phyloP scores from a whole-genome alignment of 35 echinoderm and acorn worm species.

The Lytechinus variegatus region DNA sequence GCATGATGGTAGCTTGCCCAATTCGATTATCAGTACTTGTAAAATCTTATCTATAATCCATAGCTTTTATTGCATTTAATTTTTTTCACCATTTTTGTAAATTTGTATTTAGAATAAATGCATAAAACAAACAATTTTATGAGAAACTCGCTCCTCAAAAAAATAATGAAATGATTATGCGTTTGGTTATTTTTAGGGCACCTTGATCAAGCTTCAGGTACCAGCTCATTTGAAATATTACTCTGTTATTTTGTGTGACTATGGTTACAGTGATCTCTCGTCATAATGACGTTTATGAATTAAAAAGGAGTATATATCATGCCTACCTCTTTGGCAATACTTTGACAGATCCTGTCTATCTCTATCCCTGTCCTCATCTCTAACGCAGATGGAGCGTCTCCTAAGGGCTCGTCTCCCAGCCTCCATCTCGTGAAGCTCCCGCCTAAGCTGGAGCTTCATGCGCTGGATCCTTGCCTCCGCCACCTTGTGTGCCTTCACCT shows the following conservation, averaged over 20 bases:
- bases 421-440: conserved; percentile 83
- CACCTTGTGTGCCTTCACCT: conserved; percentile 32
- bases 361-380: conserved; percentile 47
- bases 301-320: neutral
- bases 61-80: neutral
- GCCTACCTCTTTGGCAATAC: conserved; percentile 45
- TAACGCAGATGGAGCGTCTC: conserved; percentile 65
- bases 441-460: conserved; percentile 61
- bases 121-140: too few relatives aligned
- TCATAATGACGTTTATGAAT: too few relatives aligned
- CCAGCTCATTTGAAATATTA: too few relatives aligned
- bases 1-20: neutral
- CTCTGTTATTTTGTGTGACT: too few relatives aligned
- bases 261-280: too few relatives aligned
- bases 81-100: too few relatives aligned
- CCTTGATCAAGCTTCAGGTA: too few relatives aligned
- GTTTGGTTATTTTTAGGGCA: too few relatives aligned
- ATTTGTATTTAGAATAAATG: too few relatives aligned
- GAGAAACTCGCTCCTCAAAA: too few relatives aligned
- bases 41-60: neutral
- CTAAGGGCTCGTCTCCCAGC: conserved; percentile 62
- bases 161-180: too few relatives aligned
- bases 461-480: conserved; percentile 51
- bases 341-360: conserved; percentile 46
- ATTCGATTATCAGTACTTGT: neutral